Base-by-base conservation (phyloP, 2,113 vertebrate species). In the Ariopsis seemanni region DNA sequence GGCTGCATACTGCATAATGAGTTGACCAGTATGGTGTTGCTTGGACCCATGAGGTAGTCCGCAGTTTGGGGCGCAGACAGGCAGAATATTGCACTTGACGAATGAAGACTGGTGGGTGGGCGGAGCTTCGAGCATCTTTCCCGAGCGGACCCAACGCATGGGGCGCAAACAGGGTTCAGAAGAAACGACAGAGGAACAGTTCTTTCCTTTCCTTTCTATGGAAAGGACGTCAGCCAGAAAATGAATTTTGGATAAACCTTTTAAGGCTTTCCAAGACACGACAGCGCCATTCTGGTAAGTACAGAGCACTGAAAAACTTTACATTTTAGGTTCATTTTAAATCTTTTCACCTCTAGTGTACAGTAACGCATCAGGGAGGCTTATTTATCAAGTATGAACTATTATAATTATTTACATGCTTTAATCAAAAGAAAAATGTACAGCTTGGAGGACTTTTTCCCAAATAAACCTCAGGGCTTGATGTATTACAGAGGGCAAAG, bases 111-210 rank as follows among this genome's bases (percentile, higher is more conserved):
- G 85, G 89, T 93, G 95, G 85, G 89, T 93, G 95, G 95, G 95
- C 94, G 95, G 95, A 95, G 95, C 91, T 88, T 91, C 82, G 91
- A 92, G 90, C 92, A 92, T 93, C 92, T 90, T 92, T 90, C 83
- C 89, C 82, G 85, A 91, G 88, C 91, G 91, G 86, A 89, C 88
- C 50, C 86, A 88, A 90, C 89, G 78, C 85, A 84, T 84, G 63
- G 55, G 50, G 88, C 58, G 83, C 80, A 83, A 82, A 86, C 42
- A 78, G 83, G 63, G 34, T 27, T 81, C 72, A 75, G 57, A 69
- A 82, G 55, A 62, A 57, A 71, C 53, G 60, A 72, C 48, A 55
- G 50, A 50, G 60, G 20, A 57, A 82, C 30, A 55, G 63, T 34
- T 72, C 50, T 65, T 88, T 83, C 15, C 42, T 42, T 42, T 42